phyloP scores from a whole-genome alignment of 2,888 invertebrate species.

The Cheilosia impressa region DNA sequence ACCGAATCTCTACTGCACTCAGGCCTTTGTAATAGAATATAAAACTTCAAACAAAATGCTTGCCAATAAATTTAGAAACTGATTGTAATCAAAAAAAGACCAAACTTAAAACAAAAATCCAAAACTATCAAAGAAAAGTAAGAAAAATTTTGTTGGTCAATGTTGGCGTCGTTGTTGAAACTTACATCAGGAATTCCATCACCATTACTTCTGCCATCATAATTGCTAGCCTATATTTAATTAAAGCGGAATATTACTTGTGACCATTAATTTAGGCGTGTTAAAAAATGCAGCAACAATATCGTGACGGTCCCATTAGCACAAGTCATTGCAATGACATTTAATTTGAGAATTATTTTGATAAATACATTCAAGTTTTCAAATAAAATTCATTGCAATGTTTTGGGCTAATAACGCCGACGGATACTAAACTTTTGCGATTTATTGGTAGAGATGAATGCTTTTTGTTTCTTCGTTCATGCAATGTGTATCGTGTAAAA shows the following conservation, averaged over 20 bases:
- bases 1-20: slow-evolving; percentile 13
- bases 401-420: slow-evolving; percentile 8
- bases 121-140: slow-evolving; percentile 53
- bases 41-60: slow-evolving; percentile 43
- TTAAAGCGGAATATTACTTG: slow-evolving; percentile 64
- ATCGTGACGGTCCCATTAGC: neutral
- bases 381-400: slow-evolving; percentile 8
- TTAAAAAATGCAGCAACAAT: slow-evolving; percentile 7
- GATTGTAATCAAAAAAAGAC: slow-evolving; percentile 31
- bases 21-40: neutral
- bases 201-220: slow-evolving; percentile 66
- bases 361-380: neutral
- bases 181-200: slow-evolving; percentile 68
- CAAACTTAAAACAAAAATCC: slow-evolving; percentile 27
- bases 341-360: neutral
- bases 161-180: slow-evolving; percentile 36
- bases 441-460: slow-evolving; percentile 32
- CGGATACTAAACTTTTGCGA: slow-evolving; percentile 8
- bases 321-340: slow-evolving; percentile 7
- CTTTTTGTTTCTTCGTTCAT: slow-evolving; percentile 11
- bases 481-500: slow-evolving; percentile 8
- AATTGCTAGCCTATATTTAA: slow-evolving; percentile 69
- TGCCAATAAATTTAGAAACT: slow-evolving; percentile 49
- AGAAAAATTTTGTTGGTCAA: slow-evolving; percentile 36
- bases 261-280: slow-evolving; percentile 47